Evolutionary conservation across 2,113 vertebrate genomes (phyloP).

Genomic region (Calidris pygmaea): DNA sequence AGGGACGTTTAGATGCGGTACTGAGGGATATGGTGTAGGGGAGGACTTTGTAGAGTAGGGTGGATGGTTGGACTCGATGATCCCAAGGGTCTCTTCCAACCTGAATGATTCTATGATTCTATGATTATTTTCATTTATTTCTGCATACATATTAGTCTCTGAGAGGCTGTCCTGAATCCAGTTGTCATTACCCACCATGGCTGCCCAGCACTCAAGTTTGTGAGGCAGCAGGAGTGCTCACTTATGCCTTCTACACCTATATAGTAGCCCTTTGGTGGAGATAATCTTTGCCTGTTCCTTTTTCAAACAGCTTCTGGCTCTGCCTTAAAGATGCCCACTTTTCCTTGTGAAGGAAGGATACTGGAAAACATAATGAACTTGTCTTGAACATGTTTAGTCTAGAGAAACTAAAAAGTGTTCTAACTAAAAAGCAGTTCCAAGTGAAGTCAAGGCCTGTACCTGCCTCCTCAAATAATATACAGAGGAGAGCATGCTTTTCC

Average conservation of each 20-base stretch:
- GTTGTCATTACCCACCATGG: accelerated
- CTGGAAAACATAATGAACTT: neutral
- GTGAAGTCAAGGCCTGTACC: neutral
- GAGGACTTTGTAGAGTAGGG: too few species aligned
- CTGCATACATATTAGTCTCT: neutral
- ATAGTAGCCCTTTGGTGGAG: neutral
- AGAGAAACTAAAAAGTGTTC: neutral
- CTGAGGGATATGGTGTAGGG: too few species aligned
- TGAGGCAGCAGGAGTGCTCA: neutral
- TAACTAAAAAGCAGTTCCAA: neutral
- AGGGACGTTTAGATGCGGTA: too few species aligned
- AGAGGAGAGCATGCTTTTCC: neutral
- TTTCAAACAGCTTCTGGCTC: neutral
- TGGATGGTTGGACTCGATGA: too few species aligned
- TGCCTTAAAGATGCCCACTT: neutral
- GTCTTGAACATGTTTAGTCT: neutral
- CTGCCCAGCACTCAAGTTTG: neutral
- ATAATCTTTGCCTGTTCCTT: neutral
- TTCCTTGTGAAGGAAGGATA: neutral
- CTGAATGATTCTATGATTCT: too few species aligned
- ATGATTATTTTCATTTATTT: neutral
- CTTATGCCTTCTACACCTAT: neutral
- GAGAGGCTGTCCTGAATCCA: neutral
- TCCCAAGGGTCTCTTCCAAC: too few species aligned
- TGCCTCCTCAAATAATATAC: neutral